Evolutionary conservation across 2,113 vertebrate genomes (phyloP).

Genomic region (Sylvietta virens): DNA sequence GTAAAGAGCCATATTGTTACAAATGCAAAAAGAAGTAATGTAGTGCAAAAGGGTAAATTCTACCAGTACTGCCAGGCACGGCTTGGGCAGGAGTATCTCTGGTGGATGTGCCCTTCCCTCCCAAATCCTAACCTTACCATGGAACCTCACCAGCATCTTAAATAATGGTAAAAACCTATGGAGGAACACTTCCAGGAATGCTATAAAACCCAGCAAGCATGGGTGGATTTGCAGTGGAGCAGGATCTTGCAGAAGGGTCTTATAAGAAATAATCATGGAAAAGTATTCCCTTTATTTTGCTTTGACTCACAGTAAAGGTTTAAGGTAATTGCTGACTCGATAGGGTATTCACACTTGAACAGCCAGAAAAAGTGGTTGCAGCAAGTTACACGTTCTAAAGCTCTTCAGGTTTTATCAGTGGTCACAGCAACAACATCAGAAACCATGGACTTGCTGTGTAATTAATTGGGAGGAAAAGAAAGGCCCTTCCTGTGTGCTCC

Average conservation of each 20-base stretch:
- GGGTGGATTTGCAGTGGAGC: background rate
- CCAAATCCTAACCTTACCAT: background rate
- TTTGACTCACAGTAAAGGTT: background rate
- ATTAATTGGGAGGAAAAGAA: background rate
- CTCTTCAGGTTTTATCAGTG: slow-evolving; percentile 29
- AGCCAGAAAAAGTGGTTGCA: background rate
- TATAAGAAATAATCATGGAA: background rate
- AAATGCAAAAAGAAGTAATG: background rate
- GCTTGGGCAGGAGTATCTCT: background rate
- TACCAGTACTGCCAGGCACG: fast-evolving
- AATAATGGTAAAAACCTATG: background rate
- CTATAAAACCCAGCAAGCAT: background rate
- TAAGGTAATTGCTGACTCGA: background rate
- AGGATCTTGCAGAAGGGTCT: fast-evolving
- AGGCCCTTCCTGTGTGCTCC: background rate
- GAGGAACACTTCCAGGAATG: background rate
- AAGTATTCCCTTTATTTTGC: background rate
- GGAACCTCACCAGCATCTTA: background rate
- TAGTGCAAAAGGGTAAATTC: background rate
- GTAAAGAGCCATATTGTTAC: background rate
- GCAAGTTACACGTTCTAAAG: background rate
- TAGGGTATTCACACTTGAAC: background rate
- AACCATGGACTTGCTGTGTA: background rate
- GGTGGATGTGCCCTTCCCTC: background rate
- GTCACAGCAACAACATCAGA: slow-evolving; percentile 6